Evolutionary conservation across 1,140 invertebrate genomes (phyloP).

Genomic region (Aphidius gifuensis): DNA sequence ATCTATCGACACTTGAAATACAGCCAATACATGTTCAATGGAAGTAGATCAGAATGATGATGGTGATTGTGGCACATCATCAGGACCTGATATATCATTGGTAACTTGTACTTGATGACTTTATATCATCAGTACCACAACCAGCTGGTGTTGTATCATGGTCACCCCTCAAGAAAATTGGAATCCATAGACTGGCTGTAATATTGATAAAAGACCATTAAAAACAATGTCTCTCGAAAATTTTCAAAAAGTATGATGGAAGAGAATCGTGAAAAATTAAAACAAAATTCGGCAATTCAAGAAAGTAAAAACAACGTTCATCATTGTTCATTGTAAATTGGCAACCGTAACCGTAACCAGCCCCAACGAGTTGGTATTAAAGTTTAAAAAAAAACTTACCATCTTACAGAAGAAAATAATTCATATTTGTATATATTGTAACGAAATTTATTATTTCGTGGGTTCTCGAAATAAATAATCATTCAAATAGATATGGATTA

Average conservation of each 20-base stretch:
- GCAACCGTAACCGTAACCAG: too few species aligned
- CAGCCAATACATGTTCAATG: slow-evolving; percentile 52
- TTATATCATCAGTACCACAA: slow-evolving; percentile 58
- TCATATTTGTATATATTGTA: too few species aligned
- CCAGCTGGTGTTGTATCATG: slow-evolving; percentile 82
- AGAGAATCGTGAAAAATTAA: slow-evolving; percentile 62
- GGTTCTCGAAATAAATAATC: too few species aligned
- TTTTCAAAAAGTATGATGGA: slow-evolving; percentile 76
- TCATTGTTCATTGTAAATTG: too few species aligned
- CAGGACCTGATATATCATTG: slow-evolving; percentile 55
- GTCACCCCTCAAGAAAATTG: slow-evolving; percentile 94
- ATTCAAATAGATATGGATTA: too few species aligned
- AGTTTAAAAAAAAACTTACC: too few species aligned
- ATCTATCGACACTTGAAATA: slow-evolving; percentile 64
- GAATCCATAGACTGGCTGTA: slow-evolving; percentile 93
- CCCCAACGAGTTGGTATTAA: too few species aligned
- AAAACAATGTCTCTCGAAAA: slow-evolving; percentile 75
- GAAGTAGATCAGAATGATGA: too few species aligned
- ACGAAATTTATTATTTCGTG: too few species aligned
- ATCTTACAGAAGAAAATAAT: too few species aligned
- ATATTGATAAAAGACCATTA: slow-evolving; percentile 91
- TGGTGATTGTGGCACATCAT: slow-evolving; percentile 3
- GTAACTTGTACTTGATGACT: slow-evolving; percentile 63
- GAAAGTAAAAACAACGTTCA: too few species aligned
- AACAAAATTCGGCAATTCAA: slow-evolving; percentile 61